Percentiles rank a stretch among this genome's conserved stretches.
phyloP scores from a whole-genome alignment of 2,888 invertebrate genomes.

The Nephrotoma flavescens region DNA sequence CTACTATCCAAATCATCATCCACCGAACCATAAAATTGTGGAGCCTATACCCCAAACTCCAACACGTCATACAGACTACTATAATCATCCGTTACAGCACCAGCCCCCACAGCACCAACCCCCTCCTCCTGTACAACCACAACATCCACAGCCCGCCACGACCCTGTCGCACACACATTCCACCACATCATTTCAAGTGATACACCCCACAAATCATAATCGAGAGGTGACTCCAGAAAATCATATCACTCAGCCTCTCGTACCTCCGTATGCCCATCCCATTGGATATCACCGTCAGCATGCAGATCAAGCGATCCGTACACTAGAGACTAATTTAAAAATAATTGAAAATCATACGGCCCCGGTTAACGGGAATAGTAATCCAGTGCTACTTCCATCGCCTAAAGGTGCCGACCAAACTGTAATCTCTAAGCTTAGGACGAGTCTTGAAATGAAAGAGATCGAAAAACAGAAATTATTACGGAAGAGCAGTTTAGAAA shows the following conservation, averaged over 20 bases:
- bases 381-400: background rate
- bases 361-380: background rate
- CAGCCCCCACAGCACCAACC: background rate
- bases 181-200: background rate
- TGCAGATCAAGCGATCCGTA: background rate
- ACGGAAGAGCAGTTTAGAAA: slow-evolving; percentile 22
- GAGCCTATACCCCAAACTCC: background rate
- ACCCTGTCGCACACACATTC: background rate
- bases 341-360: background rate
- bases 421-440: slow-evolving; percentile 54
- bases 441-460: slow-evolving; percentile 52
- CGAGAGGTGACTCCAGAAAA: background rate
- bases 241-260: background rate
- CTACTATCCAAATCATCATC: background rate
- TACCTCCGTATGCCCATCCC: background rate
- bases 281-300: background rate
- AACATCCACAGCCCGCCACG: background rate
- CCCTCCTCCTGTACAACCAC: background rate
- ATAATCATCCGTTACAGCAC: background rate
- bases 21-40: background rate
- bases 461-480: slow-evolving; percentile 35
- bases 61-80: background rate
- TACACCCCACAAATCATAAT: background rate
- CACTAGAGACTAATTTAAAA: background rate
- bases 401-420: slow-evolving; percentile 45